Base-by-base conservation (phyloP, 2,888 invertebrate species). In the Protonemura montana region DNA sequence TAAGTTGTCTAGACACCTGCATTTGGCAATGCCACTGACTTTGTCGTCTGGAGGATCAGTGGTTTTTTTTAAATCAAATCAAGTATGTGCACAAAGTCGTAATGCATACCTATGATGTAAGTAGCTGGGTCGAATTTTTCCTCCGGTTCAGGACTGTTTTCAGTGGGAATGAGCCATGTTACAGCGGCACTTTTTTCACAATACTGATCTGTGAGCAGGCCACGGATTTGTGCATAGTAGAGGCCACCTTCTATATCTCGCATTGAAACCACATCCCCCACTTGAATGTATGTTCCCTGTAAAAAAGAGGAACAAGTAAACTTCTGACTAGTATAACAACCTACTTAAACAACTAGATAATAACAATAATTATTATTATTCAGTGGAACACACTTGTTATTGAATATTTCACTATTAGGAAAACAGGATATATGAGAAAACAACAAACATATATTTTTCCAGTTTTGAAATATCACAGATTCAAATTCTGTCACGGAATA, bases 181-280 rank as follows among this genome's bases (percentile, higher is more conserved):
- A 98, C 92, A 0, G 96, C 97, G 0, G 98, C 98, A 91, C 97
- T 98, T 91, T 98, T 98, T 90, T 98, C 97, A 89, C 97, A 97
- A 91, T 97, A 98, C 90, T 97, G 97, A 91, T 98, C 98, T 0
- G 97, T 96, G 87, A 98, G 92, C 86, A 98, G 94, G 0, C 98
- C 98, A 86, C 97, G 93, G 86, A 98, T 95, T 92, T 98, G 98
- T 6, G 97, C 98, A 90, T 97, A 98, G 92, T 95, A 98, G 30
- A 95, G 93, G 88, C 94, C 95, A 85, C 96, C 95, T 2, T 95
- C 95, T 76, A 94, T 91, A 90, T 97, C 97, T 86, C 94, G 93
- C 91, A 98, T 93, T 0, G 97, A 97, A 0, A 98, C 97, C 89
- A 98, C 96, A 90, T 98, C 98, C 0, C 98, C 98, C 21, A 96